phyloP scores from a whole-genome alignment of 2,888 invertebrate genomes.

The Microplitis manilae region DNA sequence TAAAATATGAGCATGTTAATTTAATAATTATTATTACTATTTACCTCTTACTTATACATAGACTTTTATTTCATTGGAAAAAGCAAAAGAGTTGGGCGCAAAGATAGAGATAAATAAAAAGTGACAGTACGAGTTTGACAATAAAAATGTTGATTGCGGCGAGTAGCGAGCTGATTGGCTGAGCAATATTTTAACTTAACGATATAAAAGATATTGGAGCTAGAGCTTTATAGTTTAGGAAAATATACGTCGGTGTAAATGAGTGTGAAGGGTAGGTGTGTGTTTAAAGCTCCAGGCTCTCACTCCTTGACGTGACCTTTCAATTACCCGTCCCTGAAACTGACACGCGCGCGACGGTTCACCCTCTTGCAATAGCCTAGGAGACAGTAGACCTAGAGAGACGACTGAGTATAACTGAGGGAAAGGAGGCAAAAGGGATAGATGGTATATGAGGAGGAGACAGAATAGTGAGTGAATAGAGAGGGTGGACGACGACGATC shows the following conservation, averaged over 20 bases:
- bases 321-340: conserved; percentile 48
- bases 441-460: background rate
- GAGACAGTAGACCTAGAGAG: conserved; percentile 8
- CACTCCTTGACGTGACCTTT: conserved; percentile 38
- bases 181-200: background rate
- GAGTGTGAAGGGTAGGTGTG: background rate
- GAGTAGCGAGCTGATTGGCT: background rate
- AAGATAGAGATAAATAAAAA: background rate
- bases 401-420: background rate
- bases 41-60: too few relatives aligned
- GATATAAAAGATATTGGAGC: background rate
- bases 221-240: background rate
- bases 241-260: background rate
- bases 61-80: background rate
- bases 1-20: too few relatives aligned
- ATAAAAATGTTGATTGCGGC: background rate
- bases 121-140: background rate
- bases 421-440: conserved; percentile 12
- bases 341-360: conserved; percentile 39
- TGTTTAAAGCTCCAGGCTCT: background rate
- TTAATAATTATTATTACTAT: too few relatives aligned
- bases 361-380: background rate
- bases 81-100: background rate
- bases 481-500: conserved; percentile 21
- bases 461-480: background rate